Percentiles rank a stretch among this genome's conserved stretches.
These are phyloP conservation scores for Calidris pugnax DNA, from an alignment of 2,113 vertebrate species.

Conservation along the genomic window DNA sequence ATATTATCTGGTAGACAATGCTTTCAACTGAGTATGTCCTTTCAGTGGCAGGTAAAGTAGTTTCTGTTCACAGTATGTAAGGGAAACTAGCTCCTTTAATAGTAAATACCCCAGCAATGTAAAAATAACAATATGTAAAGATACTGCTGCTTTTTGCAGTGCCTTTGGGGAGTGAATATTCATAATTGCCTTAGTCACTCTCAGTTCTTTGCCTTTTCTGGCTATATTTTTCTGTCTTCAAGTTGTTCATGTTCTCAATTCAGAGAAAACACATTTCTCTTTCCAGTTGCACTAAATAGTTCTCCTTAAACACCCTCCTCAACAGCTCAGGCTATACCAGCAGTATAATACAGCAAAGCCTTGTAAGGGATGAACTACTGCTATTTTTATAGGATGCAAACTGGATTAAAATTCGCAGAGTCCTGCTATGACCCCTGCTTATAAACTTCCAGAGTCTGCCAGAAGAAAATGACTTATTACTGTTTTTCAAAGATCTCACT, in stretches of 20 bases:
- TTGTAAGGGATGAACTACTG: not conserved
- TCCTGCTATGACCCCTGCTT: not conserved
- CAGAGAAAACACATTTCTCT: not conserved
- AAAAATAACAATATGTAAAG: not conserved
- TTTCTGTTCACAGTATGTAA: not conserved
- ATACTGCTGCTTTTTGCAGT: not conserved
- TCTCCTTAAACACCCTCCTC: not conserved
- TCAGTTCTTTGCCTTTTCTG: conserved; percentile 8
- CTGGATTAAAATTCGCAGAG: not conserved
- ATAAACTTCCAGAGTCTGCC: not conserved
- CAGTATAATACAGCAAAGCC: not conserved
- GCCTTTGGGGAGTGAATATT: not conserved
- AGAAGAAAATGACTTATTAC: conserved; percentile 13
- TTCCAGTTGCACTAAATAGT: not conserved
- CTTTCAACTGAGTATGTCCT: not conserved
- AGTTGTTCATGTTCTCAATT: not conserved
- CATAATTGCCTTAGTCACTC: not conserved
- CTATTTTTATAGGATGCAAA: conserved; percentile 29
- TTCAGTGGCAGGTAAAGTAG: not conserved
- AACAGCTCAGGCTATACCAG: not conserved
- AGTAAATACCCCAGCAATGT: not conserved
- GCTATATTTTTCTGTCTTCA: not conserved
- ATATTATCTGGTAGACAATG: not conserved
- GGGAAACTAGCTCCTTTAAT: not conserved
- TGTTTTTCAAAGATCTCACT: not conserved